Conservation (phyloP, 64 coral and sea anemone species). For the Stichodactyla helianthus region DNA sequence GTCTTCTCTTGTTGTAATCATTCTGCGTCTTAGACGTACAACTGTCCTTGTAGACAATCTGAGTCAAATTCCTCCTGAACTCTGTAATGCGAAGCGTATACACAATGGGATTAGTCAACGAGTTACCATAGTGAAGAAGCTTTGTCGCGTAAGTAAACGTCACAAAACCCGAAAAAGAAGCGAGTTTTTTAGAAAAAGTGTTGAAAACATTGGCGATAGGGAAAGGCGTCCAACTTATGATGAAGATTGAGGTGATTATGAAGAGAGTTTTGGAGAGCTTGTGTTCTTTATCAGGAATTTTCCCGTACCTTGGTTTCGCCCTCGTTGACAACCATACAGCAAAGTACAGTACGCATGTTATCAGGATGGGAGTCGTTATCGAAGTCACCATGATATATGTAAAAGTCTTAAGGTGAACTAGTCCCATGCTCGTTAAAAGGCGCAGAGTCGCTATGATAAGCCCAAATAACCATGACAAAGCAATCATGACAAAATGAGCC, state of each 20-base stretch:
- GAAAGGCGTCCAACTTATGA: conserved; percentile 6
- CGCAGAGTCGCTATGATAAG: neutral
- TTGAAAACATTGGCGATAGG: conserved; percentile 2
- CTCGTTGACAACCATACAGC: conserved; percentile 14
- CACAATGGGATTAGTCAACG: neutral
- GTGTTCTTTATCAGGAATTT: neutral
- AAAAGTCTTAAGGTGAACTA: neutral
- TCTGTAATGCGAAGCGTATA: neutral
- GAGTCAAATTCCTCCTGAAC: neutral
- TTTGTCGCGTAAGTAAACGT: neutral
- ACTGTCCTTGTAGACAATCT: neutral
- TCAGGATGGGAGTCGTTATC: neutral
- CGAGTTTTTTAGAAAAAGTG: conserved; percentile 5
- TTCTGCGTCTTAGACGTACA: neutral
- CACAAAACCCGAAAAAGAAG: neutral
- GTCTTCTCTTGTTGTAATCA: neutral
- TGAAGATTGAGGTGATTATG: neutral
- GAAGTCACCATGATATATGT: conserved; percentile 4
- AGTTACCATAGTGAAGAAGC: neutral
- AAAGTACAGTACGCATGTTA: neutral
- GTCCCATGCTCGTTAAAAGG: neutral
- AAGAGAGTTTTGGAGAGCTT: conserved; percentile 3
- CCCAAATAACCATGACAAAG: neutral
- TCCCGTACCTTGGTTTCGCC: neutral
- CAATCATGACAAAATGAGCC: conserved; percentile 3